Conservation (phyloP, 2,888 invertebrate species). For the Myathropa florea region DNA sequence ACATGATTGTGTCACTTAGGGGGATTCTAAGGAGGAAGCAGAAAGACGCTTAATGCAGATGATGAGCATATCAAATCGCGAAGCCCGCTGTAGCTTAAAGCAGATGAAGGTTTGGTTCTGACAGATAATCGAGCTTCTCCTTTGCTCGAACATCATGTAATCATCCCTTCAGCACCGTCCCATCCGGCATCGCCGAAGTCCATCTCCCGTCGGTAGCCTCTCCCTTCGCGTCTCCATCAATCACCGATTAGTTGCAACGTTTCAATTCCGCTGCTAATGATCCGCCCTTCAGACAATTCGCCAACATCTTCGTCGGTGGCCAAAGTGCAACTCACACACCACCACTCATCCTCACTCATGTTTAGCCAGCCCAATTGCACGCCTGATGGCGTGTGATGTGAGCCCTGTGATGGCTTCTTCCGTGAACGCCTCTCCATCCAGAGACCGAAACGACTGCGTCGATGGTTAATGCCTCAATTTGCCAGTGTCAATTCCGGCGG, state of each 20-base stretch:
- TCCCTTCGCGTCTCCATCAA: not conserved
- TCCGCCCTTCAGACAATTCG: not conserved
- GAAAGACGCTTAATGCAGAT: too few species aligned
- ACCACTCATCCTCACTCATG: not conserved
- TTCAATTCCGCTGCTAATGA: not conserved
- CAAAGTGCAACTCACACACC: not conserved
- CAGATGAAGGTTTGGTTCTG: too few species aligned
- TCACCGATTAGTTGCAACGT: not conserved
- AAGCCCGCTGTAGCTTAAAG: too few species aligned
- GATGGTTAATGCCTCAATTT: slow-evolving; percentile 37
- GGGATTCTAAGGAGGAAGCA: too few species aligned
- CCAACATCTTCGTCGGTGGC: slow-evolving; percentile 25
- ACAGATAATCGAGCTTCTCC: too few species aligned
- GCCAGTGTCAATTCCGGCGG: slow-evolving; percentile 53
- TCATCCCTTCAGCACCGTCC: not conserved
- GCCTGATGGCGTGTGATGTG: not conserved
- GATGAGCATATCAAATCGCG: too few species aligned
- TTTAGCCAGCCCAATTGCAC: slow-evolving; percentile 31
- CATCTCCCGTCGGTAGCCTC: not conserved
- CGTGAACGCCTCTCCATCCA: slow-evolving; percentile 60
- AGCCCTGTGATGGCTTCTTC: slow-evolving; percentile 46
- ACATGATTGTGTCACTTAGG: too few species aligned
- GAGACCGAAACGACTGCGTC: slow-evolving; percentile 25
- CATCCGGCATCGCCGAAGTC: not conserved
- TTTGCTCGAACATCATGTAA: too few species aligned